Percentiles rank a stretch among this genome's conserved stretches.
These are phyloP conservation scores for Lamprotornis superbus DNA, from an alignment of 2,113 vertebrate species.

Conservation along the genomic window DNA sequence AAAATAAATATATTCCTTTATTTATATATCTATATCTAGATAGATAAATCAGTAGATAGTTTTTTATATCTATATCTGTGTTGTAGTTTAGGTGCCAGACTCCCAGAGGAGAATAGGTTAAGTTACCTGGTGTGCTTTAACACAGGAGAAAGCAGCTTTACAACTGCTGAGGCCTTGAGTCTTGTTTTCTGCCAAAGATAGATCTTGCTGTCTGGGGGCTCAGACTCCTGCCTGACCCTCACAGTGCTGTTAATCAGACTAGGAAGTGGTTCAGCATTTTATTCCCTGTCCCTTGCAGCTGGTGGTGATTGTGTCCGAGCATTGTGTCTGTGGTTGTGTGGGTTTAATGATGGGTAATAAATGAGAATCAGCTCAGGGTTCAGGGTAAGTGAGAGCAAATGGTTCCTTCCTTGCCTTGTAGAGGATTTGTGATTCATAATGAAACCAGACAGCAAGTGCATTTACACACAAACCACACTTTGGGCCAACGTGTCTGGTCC, in stretches of 20 bases:
- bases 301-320: not conserved
- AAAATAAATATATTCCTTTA: not conserved
- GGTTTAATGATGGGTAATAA: not conserved
- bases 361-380: not conserved
- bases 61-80: not conserved
- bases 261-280: not conserved
- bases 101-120: not conserved
- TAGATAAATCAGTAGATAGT: not conserved
- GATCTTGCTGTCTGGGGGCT: not conserved
- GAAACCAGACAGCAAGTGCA: constrained; percentile 25
- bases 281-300: not conserved
- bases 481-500: not conserved
- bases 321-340: not conserved
- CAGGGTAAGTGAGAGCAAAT: not conserved
- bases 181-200: not conserved
- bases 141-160: not conserved
- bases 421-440: not conserved
- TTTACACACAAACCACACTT: not conserved
- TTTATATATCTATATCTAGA: not conserved
- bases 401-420: not conserved
- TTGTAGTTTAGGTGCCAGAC: not conserved
- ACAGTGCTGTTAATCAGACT: fast-evolving
- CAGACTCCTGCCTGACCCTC: not conserved
- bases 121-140: not conserved
- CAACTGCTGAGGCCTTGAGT: not conserved